Base-by-base conservation (phyloP, 2,113 vertebrate species). In the Oncorhynchus mykiss region DNA sequence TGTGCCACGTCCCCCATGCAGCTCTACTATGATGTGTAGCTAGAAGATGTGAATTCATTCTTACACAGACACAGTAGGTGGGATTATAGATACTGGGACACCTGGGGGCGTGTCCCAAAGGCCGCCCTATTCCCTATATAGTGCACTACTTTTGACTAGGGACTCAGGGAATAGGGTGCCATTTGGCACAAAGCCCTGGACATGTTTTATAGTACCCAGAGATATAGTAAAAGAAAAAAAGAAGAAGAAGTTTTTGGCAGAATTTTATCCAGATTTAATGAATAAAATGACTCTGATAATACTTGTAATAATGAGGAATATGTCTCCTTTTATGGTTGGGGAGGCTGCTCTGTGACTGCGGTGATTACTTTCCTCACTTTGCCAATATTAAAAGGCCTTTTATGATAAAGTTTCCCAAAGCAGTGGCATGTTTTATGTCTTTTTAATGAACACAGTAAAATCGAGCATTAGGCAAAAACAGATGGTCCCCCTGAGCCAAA, bases 361-460 rank as follows among this genome's bases (percentile, higher is more conserved):
- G 73, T 71, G 74, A 80, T 91, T 82, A 86, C 86, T 86, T 57
- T 18, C 66, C 75, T 78, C 77, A 70, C 81, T 89, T 88, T 87
- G 77, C 78, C 73, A 86, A 87, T 81, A 88, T 82, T 81, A 85
- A 88, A 89, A 82, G 70, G 71, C 67, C 77, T 88, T 87, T 93
- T 86, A 90, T 85, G 84, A 79, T 88, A 81, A 89, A 84, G 82
- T 88, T 86, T 88, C 73, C 85, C 88, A 88, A 88, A 75, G 79
- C 73, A 80, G 76, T 73, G 66, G 77, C 80, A 84, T 82, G 81
- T 79, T 92, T 92, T 89, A 92, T 85, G 78, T 57, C 82, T 82
- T 90, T 91, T 88, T 91, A 90, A 93, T 87, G 79, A 91, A 91
- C 74, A 82, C 79, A 77, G 78, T 90, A 91, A 91, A 92, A 90